phyloP scores from a whole-genome alignment of 2,797 vertebrate genomes.

The Cheirogaleus major region DNA sequence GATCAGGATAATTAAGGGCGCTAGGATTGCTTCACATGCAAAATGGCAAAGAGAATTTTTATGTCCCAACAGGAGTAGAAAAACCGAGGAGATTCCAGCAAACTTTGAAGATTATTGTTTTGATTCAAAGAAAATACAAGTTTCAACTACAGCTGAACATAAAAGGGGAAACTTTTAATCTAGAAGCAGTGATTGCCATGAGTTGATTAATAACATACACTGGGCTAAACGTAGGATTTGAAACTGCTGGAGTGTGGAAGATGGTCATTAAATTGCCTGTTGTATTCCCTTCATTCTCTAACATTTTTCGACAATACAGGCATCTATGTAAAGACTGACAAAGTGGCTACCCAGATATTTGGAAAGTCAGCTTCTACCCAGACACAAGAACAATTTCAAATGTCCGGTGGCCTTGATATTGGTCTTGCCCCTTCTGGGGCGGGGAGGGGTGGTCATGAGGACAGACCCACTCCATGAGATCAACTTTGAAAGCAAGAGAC shows the following conservation, averaged over 20 bases:
- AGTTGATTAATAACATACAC: background rate
- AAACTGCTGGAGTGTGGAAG: background rate
- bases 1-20: background rate
- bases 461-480: background rate
- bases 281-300: background rate
- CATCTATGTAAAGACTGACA: background rate
- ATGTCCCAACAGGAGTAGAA: background rate
- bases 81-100: background rate
- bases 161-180: background rate
- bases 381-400: background rate
- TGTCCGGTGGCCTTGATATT: background rate
- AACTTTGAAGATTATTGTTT: background rate
- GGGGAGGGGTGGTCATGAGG: fast-evolving
- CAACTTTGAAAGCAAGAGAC: background rate
- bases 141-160: background rate
- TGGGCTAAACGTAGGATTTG: background rate
- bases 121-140: background rate
- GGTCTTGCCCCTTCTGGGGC: background rate
- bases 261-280: background rate
- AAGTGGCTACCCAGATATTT: background rate
- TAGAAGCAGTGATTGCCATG: background rate
- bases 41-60: background rate
- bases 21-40: background rate
- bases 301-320: background rate
- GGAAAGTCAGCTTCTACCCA: background rate